A percentile compares a stretch with the other conserved stretches of the same genome.
phyloP scores from a whole-genome alignment of 2,888 invertebrate genomes.

The Acleris sparsana region DNA sequence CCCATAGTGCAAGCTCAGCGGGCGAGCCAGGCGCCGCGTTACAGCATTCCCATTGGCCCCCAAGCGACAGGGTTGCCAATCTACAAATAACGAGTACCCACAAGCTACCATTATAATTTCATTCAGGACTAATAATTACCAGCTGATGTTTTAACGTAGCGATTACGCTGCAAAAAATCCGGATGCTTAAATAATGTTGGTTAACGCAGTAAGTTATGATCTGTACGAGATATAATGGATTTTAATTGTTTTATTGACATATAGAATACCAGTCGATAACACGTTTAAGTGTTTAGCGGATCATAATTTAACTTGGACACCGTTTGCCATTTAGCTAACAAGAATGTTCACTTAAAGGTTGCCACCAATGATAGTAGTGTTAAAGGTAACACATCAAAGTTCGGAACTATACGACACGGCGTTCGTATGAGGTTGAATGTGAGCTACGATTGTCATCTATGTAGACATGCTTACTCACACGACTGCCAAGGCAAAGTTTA shows the following conservation, averaged over 20 bases:
- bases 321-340: constrained; percentile 8
- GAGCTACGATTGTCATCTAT: too few relatives aligned
- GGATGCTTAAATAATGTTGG: constrained; percentile 35
- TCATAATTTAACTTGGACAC: constrained; percentile 10
- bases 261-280: constrained; percentile 18
- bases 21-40: constrained; percentile 77
- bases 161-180: constrained; percentile 48
- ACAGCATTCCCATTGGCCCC: constrained; percentile 74
- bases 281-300: constrained; percentile 19
- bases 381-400: too few relatives aligned
- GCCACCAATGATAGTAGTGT: too few relatives aligned
- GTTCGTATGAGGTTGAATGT: too few relatives aligned
- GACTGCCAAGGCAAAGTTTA: too few relatives aligned
- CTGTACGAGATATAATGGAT: constrained; percentile 32
- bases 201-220: constrained; percentile 23
- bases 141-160: constrained; percentile 49
- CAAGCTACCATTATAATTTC: constrained; percentile 70
- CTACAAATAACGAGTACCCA: constrained; percentile 68
- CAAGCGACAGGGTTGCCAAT: constrained; percentile 77
- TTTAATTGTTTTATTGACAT: constrained; percentile 35
- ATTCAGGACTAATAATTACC: constrained; percentile 68
- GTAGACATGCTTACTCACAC: too few relatives aligned
- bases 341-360: too few relatives aligned
- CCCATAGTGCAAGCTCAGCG: constrained; percentile 56
- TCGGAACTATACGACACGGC: too few relatives aligned